phyloP scores from a whole-genome alignment of 2,113 vertebrate species.

The Indicator indicator region DNA sequence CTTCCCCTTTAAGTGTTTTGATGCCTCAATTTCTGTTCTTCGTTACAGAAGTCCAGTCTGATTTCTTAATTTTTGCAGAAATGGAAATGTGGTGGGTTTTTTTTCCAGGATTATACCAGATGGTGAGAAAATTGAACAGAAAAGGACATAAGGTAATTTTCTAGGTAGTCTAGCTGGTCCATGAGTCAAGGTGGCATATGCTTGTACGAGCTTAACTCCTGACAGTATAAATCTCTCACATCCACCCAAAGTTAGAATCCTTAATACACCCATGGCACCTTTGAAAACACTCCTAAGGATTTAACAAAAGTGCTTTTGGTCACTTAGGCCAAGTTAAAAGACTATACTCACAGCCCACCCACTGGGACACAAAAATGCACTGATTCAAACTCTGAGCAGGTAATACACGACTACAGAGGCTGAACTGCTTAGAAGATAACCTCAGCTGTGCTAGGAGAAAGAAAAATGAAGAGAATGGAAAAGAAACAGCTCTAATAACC shows the following conservation, averaged over 20 bases:
- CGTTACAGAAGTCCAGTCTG: neutral
- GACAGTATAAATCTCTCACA: neutral
- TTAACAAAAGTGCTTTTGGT: neutral
- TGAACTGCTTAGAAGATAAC: neutral
- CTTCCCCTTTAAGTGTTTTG: neutral
- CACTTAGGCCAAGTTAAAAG: neutral
- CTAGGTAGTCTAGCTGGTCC: neutral
- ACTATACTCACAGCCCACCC: neutral
- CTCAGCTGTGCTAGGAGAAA: neutral
- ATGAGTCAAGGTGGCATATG: neutral
- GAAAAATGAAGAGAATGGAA: neutral
- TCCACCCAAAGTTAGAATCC: neutral
- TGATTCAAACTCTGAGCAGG: neutral
- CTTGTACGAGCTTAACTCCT: neutral
- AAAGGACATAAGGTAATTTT: neutral
- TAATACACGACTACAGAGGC: neutral
- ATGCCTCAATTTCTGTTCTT: neutral
- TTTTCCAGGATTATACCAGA: neutral
- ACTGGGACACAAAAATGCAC: neutral
- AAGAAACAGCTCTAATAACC: slow-evolving; percentile 23
- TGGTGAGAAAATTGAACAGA: neutral
- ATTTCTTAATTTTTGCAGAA: neutral
- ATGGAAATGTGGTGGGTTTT: neutral
- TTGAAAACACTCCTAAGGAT: neutral
- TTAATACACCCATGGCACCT: neutral